phyloP scores from a whole-genome alignment of 2,797 vertebrate species.

The Helicolenus hilgendorfi region DNA sequence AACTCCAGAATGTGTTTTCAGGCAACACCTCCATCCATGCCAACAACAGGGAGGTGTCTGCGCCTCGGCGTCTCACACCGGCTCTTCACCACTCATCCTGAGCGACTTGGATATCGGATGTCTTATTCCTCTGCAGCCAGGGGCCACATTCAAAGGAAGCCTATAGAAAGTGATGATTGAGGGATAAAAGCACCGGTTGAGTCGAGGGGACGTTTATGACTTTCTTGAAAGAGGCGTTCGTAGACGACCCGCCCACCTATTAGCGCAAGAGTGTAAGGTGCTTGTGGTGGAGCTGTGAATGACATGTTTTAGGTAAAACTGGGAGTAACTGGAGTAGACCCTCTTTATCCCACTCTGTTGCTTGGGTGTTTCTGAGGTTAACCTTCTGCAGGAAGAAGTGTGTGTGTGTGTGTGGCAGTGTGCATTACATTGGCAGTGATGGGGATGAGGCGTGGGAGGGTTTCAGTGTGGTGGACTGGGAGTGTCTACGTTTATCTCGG shows the following conservation, averaged over 20 bases:
- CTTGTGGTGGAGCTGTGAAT: slow-evolving; percentile 75
- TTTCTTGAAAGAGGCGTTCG: slow-evolving; percentile 71
- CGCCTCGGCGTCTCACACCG: slow-evolving; percentile 61
- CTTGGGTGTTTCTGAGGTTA: slow-evolving; percentile 60
- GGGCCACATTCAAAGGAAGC: slow-evolving; percentile 74
- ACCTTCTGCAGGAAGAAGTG: slow-evolving; percentile 39
- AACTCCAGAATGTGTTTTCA: slow-evolving; percentile 79
- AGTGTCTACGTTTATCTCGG: neutral
- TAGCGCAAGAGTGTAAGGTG: slow-evolving; percentile 73
- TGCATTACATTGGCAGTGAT: slow-evolving; percentile 29
- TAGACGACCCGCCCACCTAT: slow-evolving; percentile 72
- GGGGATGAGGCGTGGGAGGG: slow-evolving; percentile 17
- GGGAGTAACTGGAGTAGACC: slow-evolving; percentile 70
- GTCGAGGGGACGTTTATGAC: slow-evolving; percentile 72
- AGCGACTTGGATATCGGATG: slow-evolving; percentile 79
- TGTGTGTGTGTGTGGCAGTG: slow-evolving; percentile 22
- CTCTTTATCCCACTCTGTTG: slow-evolving; percentile 62
- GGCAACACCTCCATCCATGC: slow-evolving; percentile 72
- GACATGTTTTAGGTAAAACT: slow-evolving; percentile 66
- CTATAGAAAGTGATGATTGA: slow-evolving; percentile 66
- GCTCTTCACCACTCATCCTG: slow-evolving; percentile 37
- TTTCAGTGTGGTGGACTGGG: slow-evolving; percentile 1
- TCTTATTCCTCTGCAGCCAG: slow-evolving; percentile 65
- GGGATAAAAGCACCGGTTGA: slow-evolving; percentile 72
- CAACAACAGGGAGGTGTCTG: slow-evolving; percentile 62